Evolutionary conservation across 2,888 invertebrate genomes (phyloP).

Genomic region (Phaedon cochleariae): DNA sequence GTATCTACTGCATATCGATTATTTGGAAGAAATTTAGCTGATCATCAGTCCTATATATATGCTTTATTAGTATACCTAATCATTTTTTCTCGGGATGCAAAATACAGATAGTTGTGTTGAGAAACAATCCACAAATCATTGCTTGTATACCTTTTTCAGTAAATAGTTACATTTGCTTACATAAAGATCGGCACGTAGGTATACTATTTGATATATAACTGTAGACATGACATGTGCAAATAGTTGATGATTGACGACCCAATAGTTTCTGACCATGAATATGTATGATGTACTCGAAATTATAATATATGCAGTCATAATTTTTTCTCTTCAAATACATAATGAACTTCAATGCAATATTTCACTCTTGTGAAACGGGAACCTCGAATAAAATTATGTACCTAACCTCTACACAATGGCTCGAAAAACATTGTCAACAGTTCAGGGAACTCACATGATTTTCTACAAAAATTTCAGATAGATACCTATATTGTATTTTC

Average conservation of each 20-base stretch:
- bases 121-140: not conserved
- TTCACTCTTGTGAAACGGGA: not conserved
- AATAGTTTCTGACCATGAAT: conserved; percentile 13
- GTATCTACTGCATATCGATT: too few species aligned
- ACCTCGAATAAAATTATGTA: not conserved
- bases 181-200: not conserved
- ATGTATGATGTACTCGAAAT: conserved; percentile 20
- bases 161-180: conserved; percentile 10
- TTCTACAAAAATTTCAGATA: not conserved
- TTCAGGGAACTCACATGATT: not conserved
- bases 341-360: not conserved
- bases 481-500: too few species aligned
- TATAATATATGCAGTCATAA: not conserved
- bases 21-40: too few species aligned
- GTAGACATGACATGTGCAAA: conserved; percentile 19
- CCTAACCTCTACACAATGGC: not conserved
- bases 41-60: too few species aligned
- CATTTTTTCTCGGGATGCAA: too few species aligned
- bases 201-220: conserved; percentile 13
- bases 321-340: not conserved
- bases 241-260: conserved; percentile 15
- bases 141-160: conserved; percentile 4
- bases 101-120: too few species aligned
- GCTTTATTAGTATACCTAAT: too few species aligned
- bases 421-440: not conserved